A percentile compares a stretch with the other conserved stretches of the same genome.
phyloP scores from a whole-genome alignment of 2,113 vertebrate species.

The Terrapene triunguis region DNA sequence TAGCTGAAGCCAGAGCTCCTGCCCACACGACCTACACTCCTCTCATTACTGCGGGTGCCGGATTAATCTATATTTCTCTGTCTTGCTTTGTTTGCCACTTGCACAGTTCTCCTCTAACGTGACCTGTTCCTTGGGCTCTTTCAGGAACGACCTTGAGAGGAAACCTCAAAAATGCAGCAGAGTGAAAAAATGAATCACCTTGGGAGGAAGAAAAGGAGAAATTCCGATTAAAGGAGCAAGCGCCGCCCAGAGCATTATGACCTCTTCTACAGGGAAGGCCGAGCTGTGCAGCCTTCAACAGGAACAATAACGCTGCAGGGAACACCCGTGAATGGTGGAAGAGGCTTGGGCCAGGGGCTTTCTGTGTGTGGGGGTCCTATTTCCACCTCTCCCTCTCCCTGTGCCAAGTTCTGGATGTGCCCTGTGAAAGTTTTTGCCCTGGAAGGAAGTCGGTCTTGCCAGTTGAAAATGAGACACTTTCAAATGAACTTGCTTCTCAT shows the following conservation, averaged over 20 bases:
- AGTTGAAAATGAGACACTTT: constrained; percentile 77
- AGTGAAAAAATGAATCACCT: background rate
- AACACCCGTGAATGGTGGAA: background rate
- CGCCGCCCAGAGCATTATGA: rapidly evolving
- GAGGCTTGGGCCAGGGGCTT: background rate
- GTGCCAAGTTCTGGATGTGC: rapidly evolving
- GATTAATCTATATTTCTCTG: background rate
- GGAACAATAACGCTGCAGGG: background rate
- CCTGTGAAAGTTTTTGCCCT: constrained; percentile 18
- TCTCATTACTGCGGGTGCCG: background rate
- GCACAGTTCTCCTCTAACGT: background rate
- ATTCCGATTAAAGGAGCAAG: constrained; percentile 37
- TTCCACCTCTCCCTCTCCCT: rapidly evolving
- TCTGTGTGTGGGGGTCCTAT: rapidly evolving
- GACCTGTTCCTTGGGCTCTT: background rate
- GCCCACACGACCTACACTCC: background rate
- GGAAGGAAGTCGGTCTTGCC: background rate
- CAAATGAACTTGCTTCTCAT: constrained; percentile 82
- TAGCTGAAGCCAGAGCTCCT: background rate
- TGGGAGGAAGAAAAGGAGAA: constrained; percentile 17
- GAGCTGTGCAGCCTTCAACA: background rate
- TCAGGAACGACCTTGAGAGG: constrained; percentile 48
- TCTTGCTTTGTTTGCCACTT: rapidly evolving
- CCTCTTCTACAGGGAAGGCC: background rate
- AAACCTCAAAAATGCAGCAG: background rate